Base-by-base conservation (phyloP, 2,113 vertebrate genomes). In the Ascaphus truei region DNA sequence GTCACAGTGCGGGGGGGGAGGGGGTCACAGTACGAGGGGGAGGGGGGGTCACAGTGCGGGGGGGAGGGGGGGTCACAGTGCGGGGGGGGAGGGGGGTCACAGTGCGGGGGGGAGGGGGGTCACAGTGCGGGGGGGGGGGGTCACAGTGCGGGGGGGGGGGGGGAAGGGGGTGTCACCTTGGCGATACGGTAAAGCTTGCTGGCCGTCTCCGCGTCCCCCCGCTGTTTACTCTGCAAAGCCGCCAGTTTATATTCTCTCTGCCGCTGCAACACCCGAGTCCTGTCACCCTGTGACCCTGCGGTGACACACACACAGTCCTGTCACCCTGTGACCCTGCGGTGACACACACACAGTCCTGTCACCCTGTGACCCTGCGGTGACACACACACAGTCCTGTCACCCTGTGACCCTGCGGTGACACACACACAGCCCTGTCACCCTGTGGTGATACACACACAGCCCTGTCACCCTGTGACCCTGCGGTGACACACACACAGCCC, bases 221-320 rank as follows among this genome's bases (percentile, higher is more conserved):
- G 76, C 74, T 93, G 93, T 72, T 96, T 97, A 77, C 92, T 88
- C 0, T 82, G 80, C 36, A 97, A 81, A 5, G 95, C 94, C 0
- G 92, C 92, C 52, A 94, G 69, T 65, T 96, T 95, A 52, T 95
- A 96, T 16, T 93, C 93, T 1, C 83, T 87, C 79, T 94, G 92
- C 50, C 88, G 86, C 72, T 76, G 79, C 77, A 91, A 75, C 26
- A 69, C 66, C 9, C 56, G 43, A 1, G 31, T 16, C 45, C 34
- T 69, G 30, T 60, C 34, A 27, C 31, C 66, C 18, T 68, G 43
- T 0, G 45, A 10, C 18, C 7, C 66, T 69, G 39, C 12, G 18
- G 36, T 36, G 45, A 36, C 22, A 48, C 12, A 45, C 36, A 59
- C n/a, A n/a, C n/a, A 1, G 31, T 16, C 45, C 34, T 69, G 30